These are phyloP conservation scores for Pelecanoides urinatrix DNA, from an alignment of 2,113 vertebrate species.

Conservation along the genomic window DNA sequence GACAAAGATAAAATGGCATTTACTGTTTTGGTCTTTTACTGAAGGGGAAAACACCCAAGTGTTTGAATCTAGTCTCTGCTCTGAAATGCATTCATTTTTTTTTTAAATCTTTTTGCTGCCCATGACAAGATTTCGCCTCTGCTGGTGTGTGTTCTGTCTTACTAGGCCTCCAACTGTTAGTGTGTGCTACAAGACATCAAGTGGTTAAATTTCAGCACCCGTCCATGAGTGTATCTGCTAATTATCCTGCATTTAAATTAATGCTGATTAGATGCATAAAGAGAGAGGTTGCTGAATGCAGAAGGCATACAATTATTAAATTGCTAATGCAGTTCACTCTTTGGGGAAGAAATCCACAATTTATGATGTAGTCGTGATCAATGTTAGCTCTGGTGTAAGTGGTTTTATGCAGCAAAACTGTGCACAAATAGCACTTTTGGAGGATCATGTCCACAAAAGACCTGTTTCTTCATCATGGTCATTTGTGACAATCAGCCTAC, in stretches of 20 bases:
- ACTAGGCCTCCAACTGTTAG: background rate
- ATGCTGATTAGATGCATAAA: background rate
- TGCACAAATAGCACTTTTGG: background rate
- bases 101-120: background rate
- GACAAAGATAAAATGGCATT: background rate
- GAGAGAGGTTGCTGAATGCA: background rate
- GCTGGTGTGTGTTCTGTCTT: background rate
- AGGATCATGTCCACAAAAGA: background rate
- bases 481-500: background rate
- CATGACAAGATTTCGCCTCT: background rate
- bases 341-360: background rate
- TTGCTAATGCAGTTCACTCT: background rate
- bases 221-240: background rate
- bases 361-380: background rate
- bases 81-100: background rate
- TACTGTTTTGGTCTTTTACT: background rate
- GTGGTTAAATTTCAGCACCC: background rate
- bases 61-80: background rate
- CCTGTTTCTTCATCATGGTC: background rate
- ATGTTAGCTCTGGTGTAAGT: background rate
- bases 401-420: background rate
- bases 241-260: slow-evolving; percentile 29
- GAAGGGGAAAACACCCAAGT: background rate
- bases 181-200: background rate
- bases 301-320: background rate